Base-by-base conservation (phyloP, 2,113 vertebrate genomes). In the Xiphorhynchus elegans region DNA sequence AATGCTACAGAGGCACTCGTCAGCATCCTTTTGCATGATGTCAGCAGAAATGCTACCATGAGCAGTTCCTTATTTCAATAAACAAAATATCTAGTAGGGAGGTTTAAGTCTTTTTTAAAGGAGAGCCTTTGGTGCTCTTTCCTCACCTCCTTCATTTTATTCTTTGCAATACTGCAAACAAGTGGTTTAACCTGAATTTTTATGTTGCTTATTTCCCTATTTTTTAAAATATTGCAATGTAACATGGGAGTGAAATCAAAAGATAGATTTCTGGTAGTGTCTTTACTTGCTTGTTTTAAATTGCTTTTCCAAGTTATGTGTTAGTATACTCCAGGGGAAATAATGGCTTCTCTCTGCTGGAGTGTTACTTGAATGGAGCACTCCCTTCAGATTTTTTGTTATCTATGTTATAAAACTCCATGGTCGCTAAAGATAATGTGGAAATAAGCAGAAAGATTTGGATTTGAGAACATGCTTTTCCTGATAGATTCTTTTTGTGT, bases 381-480 rank as follows among this genome's bases (percentile, higher is more conserved):
- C 62, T 95, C 31, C 46, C 31, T 68, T 87, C 47, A 82, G 70
- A 53, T 28, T 69, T 79, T 37, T 82, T 76, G 42, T 87, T 91
- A 80, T 37, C 64, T 58, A 13, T 73, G 53, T 66, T 80, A 60
- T 87, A 94, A 95, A 95, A 91, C 52, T 56, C 77, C 49, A 24
- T 75, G 49, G 10, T 62, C 29, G 84, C 69, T 89, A 94, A 75
- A 91, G 62, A 72, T 89, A 79, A 87, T 60, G 53, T 62, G 37
- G 40, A 82, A 92, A 91, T 81, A 78, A 84, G 69, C 26, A 74
- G 63, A 92, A 95, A 89, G 26, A 81, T 81, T 77, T 73, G 21
- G 11, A 23, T 33, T 60, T 89, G 50, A 87, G 72, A 92, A 81
- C 26, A 52, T 63, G 67, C 17, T 88, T 70, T 78, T 60, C 49